A percentile compares a stretch with the other conserved stretches of the same genome.
Evolutionary conservation across 2,888 invertebrate species (phyloP).

Genomic region (Pyrocoelia pectoralis): DNA sequence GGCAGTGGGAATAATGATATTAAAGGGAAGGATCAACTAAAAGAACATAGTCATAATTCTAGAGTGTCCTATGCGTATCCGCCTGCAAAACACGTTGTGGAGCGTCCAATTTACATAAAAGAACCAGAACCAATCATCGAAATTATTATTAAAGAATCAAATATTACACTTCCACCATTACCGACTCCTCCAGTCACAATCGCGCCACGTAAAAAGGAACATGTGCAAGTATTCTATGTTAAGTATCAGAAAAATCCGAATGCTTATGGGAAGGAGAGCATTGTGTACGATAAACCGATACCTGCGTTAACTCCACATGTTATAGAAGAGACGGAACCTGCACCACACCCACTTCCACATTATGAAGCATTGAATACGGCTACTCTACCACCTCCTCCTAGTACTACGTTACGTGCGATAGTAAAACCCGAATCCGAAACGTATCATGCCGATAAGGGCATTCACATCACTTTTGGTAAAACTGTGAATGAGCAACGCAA

Average conservation of each 20-base stretch:
- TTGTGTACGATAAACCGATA: slow-evolving; percentile 82
- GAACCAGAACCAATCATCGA: slow-evolving; percentile 91
- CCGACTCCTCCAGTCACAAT: slow-evolving; percentile 64
- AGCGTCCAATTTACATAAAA: slow-evolving; percentile 64
- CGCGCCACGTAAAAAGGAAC: slow-evolving; percentile 74
- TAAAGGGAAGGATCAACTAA: slow-evolving; percentile 60
- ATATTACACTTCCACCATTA: slow-evolving; percentile 77
- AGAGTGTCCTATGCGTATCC: slow-evolving; percentile 63
- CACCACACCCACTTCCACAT: slow-evolving; percentile 63
- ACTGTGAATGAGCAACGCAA: slow-evolving; percentile 65
- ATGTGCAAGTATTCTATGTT: slow-evolving; percentile 90
- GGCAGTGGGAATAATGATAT: slow-evolving; percentile 61
- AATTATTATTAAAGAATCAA: slow-evolving; percentile 90
- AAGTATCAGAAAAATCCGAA: slow-evolving; percentile 87
- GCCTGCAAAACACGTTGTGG: slow-evolving; percentile 51
- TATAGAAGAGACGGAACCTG: slow-evolving; percentile 64
- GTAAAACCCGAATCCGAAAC: slow-evolving; percentile 88
- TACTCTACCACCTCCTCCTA: slow-evolving; percentile 65
- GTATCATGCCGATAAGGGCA: slow-evolving; percentile 81
- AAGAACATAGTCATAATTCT: slow-evolving; percentile 60
- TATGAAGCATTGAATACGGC: slow-evolving; percentile 39
- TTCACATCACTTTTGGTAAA: slow-evolving; percentile 83
- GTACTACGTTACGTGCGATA: slow-evolving; percentile 83
- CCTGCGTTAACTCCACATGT: slow-evolving; percentile 77
- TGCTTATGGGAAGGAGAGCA: slow-evolving; percentile 73